Percentiles rank a stretch among this genome's conserved stretches.
Evolutionary conservation across 2,797 vertebrate genomes (phyloP).

Genomic region (Taeniopygia guttata): DNA sequence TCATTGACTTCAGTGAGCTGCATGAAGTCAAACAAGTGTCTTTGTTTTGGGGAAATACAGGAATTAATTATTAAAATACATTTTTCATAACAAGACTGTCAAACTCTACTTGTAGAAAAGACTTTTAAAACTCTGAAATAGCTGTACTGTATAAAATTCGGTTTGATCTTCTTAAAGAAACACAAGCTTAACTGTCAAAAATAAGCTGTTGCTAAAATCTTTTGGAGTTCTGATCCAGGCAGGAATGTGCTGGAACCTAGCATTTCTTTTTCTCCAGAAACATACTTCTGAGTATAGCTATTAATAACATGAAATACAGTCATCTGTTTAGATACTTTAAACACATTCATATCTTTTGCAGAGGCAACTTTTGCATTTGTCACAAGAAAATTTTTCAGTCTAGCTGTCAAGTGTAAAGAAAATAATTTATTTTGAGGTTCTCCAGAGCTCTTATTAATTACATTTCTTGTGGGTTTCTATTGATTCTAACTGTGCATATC

Average conservation of each 20-base stretch:
- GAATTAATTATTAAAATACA: slow-evolving; percentile 50
- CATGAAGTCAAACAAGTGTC: background rate
- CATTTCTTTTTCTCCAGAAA: slow-evolving; percentile 8
- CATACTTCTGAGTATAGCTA: background rate
- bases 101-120: slow-evolving; percentile 32
- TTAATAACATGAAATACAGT: background rate
- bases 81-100: slow-evolving; percentile 37
- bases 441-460: slow-evolving; percentile 45
- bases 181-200: background rate
- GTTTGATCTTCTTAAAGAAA: slow-evolving; percentile 43
- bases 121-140: background rate
- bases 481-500: background rate
- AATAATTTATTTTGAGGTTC: slow-evolving; percentile 24
- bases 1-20: background rate
- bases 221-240: slow-evolving; percentile 21
- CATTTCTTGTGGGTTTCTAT: slow-evolving; percentile 8
- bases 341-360: background rate
- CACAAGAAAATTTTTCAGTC: slow-evolving; percentile 50
- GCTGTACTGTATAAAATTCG: slow-evolving; percentile 14
- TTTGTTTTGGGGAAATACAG: background rate
- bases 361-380: slow-evolving; percentile 11
- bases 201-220: background rate
- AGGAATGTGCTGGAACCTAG: background rate
- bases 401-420: slow-evolving; percentile 50
- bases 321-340: background rate